These are phyloP conservation scores for Pseudanteris insignis DNA, from an alignment of 2,888 invertebrate genomes.

Conservation along the genomic window DNA sequence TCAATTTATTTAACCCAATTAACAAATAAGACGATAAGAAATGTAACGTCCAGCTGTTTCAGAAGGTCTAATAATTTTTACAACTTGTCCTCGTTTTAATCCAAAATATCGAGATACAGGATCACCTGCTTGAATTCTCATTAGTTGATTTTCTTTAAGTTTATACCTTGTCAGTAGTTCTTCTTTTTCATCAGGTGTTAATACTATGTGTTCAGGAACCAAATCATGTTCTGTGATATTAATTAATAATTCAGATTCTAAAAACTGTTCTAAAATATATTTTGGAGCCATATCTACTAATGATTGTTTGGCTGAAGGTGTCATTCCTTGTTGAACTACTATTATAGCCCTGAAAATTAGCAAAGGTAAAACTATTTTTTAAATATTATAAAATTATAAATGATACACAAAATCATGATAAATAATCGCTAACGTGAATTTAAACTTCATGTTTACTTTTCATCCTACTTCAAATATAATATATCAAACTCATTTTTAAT, in stretches of 20 bases:
- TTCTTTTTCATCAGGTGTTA: constrained; percentile 97
- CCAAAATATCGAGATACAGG: constrained; percentile 99
- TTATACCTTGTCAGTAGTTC: constrained; percentile 96
- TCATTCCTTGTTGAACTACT: constrained; percentile 98
- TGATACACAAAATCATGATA: background rate
- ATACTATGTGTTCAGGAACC: constrained; percentile 98
- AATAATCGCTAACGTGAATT: too few species aligned
- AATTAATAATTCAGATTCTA: constrained; percentile 94
- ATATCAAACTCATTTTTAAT: too few species aligned
- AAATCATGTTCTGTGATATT: constrained; percentile 98
- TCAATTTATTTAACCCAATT: constrained; percentile 50
- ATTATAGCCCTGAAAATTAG: constrained; percentile 88
- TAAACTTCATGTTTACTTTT: too few species aligned
- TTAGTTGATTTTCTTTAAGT: constrained; percentile 97
- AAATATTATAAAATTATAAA: background rate
- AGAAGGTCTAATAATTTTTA: constrained; percentile 96
- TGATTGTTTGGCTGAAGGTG: constrained; percentile 97
- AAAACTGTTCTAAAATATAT: constrained; percentile 95
- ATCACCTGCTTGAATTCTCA: constrained; percentile 98
- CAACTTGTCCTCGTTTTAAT: constrained; percentile 96
- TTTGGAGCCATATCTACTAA: constrained; percentile 99
- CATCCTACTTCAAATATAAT: too few species aligned
- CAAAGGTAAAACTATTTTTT: constrained; percentile 8
- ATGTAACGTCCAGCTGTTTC: constrained; percentile 99
- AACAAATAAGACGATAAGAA: constrained; percentile 94